Evolutionary conservation across 2,797 vertebrate genomes (phyloP).

Genomic region (Acropternis orthonyx): DNA sequence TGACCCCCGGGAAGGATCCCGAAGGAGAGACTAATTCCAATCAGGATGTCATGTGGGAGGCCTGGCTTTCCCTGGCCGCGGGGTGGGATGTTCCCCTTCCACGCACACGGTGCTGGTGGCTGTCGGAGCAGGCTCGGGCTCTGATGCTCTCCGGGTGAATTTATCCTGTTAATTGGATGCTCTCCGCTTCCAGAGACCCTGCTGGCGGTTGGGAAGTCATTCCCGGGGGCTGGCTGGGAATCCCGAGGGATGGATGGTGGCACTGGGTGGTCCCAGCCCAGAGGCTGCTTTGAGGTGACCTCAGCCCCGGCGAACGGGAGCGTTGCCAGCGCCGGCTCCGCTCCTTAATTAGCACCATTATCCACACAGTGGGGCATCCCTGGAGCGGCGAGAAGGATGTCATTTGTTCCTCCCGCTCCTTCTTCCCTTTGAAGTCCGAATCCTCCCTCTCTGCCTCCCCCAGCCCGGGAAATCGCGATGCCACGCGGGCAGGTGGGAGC

Average conservation of each 20-base stretch:
- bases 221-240: fast-evolving
- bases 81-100: not conserved
- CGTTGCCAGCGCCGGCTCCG: not conserved
- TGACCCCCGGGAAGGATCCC: fast-evolving
- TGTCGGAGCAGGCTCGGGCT: not conserved
- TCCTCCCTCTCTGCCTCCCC: not conserved
- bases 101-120: fast-evolving
- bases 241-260: not conserved
- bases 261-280: not conserved
- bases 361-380: not conserved
- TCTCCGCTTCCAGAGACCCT: not conserved
- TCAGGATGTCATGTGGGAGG: not conserved
- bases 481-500: not conserved
- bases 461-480: not conserved
- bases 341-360: not conserved
- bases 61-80: not conserved
- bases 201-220: fast-evolving
- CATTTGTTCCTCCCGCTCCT: not conserved
- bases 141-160: fast-evolving
- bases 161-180: not conserved
- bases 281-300: not conserved
- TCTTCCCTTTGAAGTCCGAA: not conserved
- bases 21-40: not conserved
- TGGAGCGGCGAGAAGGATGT: not conserved
- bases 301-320: not conserved